phyloP scores from a whole-genome alignment of 2,888 invertebrate genomes.

The Apotomis capreana region DNA sequence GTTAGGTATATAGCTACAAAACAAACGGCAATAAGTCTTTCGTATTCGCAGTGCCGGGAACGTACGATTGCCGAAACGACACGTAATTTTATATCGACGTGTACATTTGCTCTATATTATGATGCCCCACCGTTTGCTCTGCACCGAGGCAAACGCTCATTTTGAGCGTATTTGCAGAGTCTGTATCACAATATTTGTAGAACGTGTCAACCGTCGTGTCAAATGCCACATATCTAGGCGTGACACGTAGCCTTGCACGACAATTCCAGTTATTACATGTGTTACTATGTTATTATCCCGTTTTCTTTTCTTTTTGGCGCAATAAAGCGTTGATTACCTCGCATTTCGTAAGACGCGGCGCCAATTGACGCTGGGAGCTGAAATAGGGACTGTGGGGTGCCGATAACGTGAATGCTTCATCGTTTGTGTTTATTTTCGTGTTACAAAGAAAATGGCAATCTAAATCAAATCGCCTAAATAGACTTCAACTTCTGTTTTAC shows the following conservation, averaged over 20 bases:
- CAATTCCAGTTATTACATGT: conserved; percentile 76
- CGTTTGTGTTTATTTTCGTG: conserved; percentile 46
- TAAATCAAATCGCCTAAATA: conserved; percentile 19
- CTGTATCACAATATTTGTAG: conserved; percentile 80
- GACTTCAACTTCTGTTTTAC: conserved; percentile 23
- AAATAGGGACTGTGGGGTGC: conserved; percentile 69
- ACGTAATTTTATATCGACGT: conserved; percentile 75
- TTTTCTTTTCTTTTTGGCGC: conserved; percentile 72
- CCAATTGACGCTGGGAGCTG: conserved; percentile 62
- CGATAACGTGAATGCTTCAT: conserved; percentile 64
- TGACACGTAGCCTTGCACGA: conserved; percentile 71
- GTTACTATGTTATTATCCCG: conserved; percentile 71
- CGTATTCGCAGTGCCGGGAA: conserved; percentile 63
- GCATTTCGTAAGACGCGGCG: conserved; percentile 54
- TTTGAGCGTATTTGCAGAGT: conserved; percentile 76
- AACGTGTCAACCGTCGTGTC: conserved; percentile 78
- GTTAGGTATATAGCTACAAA: conserved; percentile 36
- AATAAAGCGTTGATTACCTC: conserved; percentile 79
- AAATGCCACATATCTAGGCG: conserved; percentile 78
- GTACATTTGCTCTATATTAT: conserved; percentile 64
- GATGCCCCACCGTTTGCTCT: conserved; percentile 73
- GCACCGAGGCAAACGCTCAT: conserved; percentile 59
- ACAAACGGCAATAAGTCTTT: conserved; percentile 58
- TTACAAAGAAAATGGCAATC: conserved; percentile 22
- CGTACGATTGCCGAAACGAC: conserved; percentile 70